phyloP scores from a whole-genome alignment of 2,113 vertebrate genomes.

The Cebus imitator region DNA sequence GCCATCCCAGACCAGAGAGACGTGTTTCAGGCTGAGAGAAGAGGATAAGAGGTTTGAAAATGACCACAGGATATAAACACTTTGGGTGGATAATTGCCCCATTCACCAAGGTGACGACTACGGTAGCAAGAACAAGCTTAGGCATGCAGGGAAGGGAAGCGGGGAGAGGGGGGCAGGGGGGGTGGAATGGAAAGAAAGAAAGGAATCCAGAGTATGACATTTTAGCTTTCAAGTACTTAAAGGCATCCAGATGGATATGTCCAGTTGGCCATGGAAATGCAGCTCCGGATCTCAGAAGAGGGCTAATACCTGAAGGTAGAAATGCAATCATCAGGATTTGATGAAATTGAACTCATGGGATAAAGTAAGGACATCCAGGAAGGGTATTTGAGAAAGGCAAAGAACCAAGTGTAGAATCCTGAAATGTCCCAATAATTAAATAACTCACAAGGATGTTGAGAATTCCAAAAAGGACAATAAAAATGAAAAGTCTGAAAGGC shows the following conservation, averaged over 20 bases:
- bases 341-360: neutral
- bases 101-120: too few relatives aligned
- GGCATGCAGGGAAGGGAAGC: neutral
- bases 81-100: neutral
- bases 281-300: neutral
- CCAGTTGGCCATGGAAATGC: neutral
- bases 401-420: neutral
- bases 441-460: neutral
- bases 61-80: neutral
- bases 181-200: neutral
- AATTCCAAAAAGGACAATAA: neutral
- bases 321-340: rapidly evolving
- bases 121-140: too few relatives aligned
- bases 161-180: too few relatives aligned
- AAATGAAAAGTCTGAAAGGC: neutral
- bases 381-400: neutral
- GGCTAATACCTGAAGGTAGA: neutral
- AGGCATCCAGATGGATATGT: neutral
- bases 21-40: neutral
- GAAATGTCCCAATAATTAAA: neutral
- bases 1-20: neutral
- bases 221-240: neutral
- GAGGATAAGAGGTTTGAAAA: neutral
- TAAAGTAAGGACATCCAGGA: neutral
- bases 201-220: neutral